These are phyloP conservation scores for Nemoura dubitans DNA, from an alignment of 2,888 invertebrate genomes.

Conservation along the genomic window DNA sequence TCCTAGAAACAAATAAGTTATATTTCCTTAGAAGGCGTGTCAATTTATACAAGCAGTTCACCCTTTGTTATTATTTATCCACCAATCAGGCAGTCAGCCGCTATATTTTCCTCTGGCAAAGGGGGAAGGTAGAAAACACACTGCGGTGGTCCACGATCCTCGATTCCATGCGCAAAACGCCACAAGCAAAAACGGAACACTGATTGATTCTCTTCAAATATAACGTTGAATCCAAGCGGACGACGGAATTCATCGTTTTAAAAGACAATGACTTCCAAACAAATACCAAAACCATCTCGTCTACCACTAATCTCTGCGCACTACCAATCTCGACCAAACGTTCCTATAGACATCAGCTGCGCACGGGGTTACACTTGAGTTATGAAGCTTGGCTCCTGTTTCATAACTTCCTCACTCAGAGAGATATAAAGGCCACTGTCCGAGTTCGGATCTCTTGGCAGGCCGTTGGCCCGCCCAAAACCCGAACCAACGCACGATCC, in stretches of 20 bases:
- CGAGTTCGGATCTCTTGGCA: neutral
- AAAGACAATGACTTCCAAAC: too few relatives aligned
- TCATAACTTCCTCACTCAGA: neutral
- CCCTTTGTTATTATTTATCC: neutral
- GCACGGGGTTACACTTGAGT: constrained; percentile 10
- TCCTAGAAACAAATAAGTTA: constrained; percentile 18
- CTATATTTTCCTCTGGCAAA: neutral
- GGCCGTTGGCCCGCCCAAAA: neutral
- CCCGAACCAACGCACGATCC: neutral
- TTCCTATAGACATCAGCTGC: neutral
- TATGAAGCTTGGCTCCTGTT: constrained; percentile 24
- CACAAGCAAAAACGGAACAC: neutral
- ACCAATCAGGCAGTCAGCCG: neutral
- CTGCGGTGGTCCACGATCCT: neutral
- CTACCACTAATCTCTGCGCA: neutral
- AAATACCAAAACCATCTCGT: neutral
- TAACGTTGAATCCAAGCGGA: neutral
- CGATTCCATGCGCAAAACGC: neutral
- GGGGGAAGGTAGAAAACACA: neutral
- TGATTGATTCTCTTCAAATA: neutral
- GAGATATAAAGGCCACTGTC: constrained; percentile 13
- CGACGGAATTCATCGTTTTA: too few relatives aligned
- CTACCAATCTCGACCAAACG: neutral
- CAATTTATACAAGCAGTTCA: neutral
- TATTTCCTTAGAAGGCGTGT: constrained; percentile 22